Evolutionary conservation across 2,888 invertebrate genomes (phyloP), one percentile per base, ranked within the genome.

Genomic region (Buathra laborator): DNA sequence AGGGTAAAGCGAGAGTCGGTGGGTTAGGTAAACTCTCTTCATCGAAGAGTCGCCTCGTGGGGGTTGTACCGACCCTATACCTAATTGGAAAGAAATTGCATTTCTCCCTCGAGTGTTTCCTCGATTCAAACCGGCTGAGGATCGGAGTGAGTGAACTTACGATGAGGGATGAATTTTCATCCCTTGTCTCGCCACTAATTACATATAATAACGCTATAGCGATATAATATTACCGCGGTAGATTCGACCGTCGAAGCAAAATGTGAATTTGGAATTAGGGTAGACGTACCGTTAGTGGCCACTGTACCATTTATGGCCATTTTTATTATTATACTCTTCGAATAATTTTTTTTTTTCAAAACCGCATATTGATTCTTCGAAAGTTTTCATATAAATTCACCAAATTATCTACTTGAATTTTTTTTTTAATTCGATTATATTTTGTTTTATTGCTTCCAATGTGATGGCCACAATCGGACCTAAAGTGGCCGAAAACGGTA

Each of bases 71-170:
- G 37, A 44, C 51, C 43, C 10, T 53, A 62, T 74, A 84, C 81
- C 83, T 87, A 87, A 87, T 87, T 87, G 87, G 83, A 85, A 86
- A 86, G 81, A 86, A 86, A 87, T 86, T 86, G 86, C 85, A 86
- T 86, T 79, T 76, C 78, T 83, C 82, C 83, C 77, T 81, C 67
- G 76, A 85, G 82, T 83, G 76, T 87, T 86, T 82, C 81, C 85
- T 74, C 83, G 84, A 84, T 81, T 86, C 81, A 83, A 87, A 64
- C 74, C 70, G 80, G 46, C 43, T 53, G 12, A 68, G 44, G 43
- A 29, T 43, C n/a, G 48, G 29, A 53, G 43, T 19, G 44, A 51
- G 48, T 44, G 48, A 46, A 53, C 43, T n/a, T 16, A 10, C 48
- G 5, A 46, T 64, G 43, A 37, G 32, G 71, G 29, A 12, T 56